Percentiles rank a stretch among this genome's conserved stretches.
phyloP scores from a whole-genome alignment of 2,888 invertebrate species.

The Pyrocoelia pectoralis region DNA sequence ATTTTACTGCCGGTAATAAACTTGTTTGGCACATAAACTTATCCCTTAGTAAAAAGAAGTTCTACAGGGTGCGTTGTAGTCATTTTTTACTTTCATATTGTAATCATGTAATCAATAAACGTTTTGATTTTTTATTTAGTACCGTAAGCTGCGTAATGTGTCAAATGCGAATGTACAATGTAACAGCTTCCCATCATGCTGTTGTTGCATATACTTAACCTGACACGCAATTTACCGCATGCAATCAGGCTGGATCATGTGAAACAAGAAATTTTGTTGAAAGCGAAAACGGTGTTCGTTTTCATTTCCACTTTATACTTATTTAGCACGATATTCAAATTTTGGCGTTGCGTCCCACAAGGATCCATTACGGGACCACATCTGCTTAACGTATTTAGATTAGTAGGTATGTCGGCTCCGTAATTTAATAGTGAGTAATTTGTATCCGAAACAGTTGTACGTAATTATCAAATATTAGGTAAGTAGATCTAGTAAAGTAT shows the following conservation, averaged over 20 bases:
- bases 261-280: neutral
- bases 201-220: neutral
- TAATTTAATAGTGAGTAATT: neutral
- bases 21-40: too few relatives aligned
- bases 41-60: too few relatives aligned
- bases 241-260: neutral
- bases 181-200: neutral
- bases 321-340: neutral
- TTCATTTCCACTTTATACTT: too few relatives aligned
- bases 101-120: too few relatives aligned
- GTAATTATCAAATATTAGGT: neutral
- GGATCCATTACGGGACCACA: neutral
- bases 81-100: too few relatives aligned
- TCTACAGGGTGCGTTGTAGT: too few relatives aligned
- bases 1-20: too few relatives aligned
- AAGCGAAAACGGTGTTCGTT: neutral
- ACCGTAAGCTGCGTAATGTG: too few relatives aligned
- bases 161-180: neutral
- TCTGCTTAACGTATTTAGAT: neutral
- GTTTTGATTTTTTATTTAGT: too few relatives aligned
- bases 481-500: neutral
- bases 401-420: neutral
- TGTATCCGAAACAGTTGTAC: neutral
- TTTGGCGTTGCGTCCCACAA: neutral
- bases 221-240: neutral